Conservation (phyloP, 2,797 vertebrate species). For the Dryobates pubescens region DNA sequence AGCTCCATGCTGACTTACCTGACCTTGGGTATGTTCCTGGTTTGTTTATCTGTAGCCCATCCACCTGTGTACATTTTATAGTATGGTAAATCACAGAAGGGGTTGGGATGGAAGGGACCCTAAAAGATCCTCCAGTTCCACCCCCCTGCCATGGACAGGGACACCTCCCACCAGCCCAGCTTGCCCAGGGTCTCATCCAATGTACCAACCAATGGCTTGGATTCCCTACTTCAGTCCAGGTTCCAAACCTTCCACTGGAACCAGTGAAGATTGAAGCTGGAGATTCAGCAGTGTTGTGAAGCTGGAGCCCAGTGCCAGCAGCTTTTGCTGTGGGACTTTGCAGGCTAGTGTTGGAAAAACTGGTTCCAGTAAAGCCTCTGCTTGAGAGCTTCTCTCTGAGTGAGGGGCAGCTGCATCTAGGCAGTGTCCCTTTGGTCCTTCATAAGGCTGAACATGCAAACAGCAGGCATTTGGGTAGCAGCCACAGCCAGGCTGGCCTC, state of each 20-base stretch:
- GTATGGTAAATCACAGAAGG: background rate
- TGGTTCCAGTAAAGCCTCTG: background rate
- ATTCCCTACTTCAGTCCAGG: background rate
- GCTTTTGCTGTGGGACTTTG: background rate
- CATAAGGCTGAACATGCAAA: background rate
- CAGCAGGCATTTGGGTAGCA: background rate
- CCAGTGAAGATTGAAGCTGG: background rate
- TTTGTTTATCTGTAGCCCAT: constrained; percentile 7
- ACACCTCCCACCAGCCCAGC: too few relatives aligned
- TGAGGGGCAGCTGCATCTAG: background rate
- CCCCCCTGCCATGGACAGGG: too few relatives aligned
- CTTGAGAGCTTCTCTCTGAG: background rate
- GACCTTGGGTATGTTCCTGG: constrained; percentile 68
- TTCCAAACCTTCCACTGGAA: background rate
- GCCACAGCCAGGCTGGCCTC: background rate
- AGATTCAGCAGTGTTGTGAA: background rate
- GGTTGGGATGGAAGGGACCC: too few relatives aligned
- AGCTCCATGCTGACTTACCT: constrained; percentile 65
- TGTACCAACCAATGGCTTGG: background rate
- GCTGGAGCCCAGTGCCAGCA: background rate
- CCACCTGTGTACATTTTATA: background rate
- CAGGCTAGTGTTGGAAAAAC: background rate
- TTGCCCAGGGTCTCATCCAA: too few relatives aligned
- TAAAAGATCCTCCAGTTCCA: too few relatives aligned
- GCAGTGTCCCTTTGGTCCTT: background rate